phyloP scores from a whole-genome alignment of 2,888 invertebrate genomes.

The Cheilosia impressa region DNA sequence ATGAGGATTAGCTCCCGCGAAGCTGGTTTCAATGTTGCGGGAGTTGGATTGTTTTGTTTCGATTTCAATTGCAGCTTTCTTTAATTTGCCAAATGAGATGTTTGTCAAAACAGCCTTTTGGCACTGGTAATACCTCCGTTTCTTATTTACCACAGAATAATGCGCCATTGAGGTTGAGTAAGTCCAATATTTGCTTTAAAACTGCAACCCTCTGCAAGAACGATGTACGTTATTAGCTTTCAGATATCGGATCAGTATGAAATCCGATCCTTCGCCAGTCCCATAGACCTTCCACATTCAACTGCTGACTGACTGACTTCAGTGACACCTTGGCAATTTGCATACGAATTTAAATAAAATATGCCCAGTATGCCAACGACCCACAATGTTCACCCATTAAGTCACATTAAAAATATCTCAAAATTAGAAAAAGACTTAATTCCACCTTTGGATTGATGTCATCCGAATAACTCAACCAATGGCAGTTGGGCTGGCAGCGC shows the following conservation, averaged over 20 bases:
- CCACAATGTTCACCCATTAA: neutral
- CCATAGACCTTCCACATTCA: too few relatives aligned
- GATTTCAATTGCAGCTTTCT: too few relatives aligned
- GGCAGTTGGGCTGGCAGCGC: neutral
- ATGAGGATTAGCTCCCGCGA: constrained; percentile 34
- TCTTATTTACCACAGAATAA: too few relatives aligned
- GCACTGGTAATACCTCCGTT: too few relatives aligned
- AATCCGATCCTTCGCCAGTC: too few relatives aligned
- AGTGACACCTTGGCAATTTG: neutral
- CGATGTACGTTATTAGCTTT: too few relatives aligned
- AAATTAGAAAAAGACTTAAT: constrained; percentile 17
- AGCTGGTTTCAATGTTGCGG: neutral
- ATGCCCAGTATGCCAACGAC: neutral
- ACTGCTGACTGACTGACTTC: neutral
- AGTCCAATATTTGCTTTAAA: too few relatives aligned
- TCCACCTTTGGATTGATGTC: constrained; percentile 21
- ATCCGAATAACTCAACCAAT: constrained; percentile 10
- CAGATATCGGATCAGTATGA: too few relatives aligned
- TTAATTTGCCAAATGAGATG: too few relatives aligned
- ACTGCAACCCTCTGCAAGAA: too few relatives aligned
- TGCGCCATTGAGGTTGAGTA: too few relatives aligned
- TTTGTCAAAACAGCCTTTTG: too few relatives aligned
- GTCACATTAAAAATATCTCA: neutral
- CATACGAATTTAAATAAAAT: neutral
- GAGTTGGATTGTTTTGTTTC: neutral